Evolutionary conservation across 2,797 vertebrate species (phyloP).

Genomic region (Rhinichthys osculus): DNA sequence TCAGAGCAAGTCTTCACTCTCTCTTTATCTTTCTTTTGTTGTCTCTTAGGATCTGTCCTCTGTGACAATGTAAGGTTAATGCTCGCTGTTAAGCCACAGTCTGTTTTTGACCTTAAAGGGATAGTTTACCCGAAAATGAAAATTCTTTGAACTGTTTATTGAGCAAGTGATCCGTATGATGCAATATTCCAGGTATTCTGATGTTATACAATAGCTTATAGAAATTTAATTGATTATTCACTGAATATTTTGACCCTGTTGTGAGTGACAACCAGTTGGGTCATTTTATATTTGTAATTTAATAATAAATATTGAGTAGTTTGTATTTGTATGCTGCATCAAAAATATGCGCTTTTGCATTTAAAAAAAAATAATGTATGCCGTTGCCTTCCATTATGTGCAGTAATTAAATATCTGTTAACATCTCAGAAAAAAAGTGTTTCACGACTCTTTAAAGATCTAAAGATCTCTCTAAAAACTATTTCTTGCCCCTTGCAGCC

Average conservation of each 20-base stretch:
- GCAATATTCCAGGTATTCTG: neutral
- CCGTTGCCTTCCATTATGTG: neutral
- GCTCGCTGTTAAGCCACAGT: slow-evolving; percentile 1
- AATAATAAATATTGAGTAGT: neutral
- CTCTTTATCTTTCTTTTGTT: slow-evolving; percentile 44
- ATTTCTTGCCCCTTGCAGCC: slow-evolving; percentile 59
- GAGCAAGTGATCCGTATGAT: neutral
- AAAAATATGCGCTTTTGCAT: neutral
- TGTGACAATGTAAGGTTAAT: slow-evolving; percentile 37
- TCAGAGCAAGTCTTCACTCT: slow-evolving; percentile 34
- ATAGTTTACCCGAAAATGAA: neutral
- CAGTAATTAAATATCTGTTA: neutral
- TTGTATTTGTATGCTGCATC: no score
- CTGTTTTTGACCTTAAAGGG: slow-evolving; percentile 20
- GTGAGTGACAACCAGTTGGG: neutral
- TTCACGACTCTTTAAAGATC: neutral
- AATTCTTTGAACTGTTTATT: neutral
- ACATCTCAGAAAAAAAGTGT: no score
- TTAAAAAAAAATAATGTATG: neutral
- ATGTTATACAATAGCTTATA: neutral
- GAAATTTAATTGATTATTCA: neutral
- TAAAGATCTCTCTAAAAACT: neutral
- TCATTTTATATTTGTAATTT: neutral
- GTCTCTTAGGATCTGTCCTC: slow-evolving; percentile 30
- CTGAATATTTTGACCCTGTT: neutral